Percentiles rank a stretch among this genome's conserved stretches.
Evolutionary conservation across 2,888 invertebrate genomes (phyloP).

Genomic region (Neoascia interrupta): DNA sequence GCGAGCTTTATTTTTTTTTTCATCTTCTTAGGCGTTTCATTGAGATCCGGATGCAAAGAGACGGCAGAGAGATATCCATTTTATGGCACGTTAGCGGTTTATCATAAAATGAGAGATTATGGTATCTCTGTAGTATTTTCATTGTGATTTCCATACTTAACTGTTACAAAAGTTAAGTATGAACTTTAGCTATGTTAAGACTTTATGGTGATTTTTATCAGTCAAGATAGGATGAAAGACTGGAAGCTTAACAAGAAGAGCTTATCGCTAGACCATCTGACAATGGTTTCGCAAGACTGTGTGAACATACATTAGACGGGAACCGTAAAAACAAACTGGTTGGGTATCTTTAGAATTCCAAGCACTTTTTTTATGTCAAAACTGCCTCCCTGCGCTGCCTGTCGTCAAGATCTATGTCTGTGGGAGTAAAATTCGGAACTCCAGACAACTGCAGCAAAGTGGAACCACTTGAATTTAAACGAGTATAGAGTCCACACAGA

Average conservation of each 20-base stretch:
- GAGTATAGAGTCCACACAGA: no score
- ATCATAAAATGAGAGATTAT: no score
- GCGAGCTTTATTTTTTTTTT: no score
- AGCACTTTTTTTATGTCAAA: not conserved
- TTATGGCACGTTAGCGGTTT: constrained; percentile 25
- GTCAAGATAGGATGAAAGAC: not conserved
- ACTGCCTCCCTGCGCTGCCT: no score
- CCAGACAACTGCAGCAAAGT: not conserved
- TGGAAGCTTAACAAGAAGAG: not conserved
- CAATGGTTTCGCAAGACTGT: not conserved
- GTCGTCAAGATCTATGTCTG: not conserved
- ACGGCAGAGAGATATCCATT: constrained; percentile 16
- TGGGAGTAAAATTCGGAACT: constrained; percentile 11
- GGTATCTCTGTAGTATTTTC: no score
- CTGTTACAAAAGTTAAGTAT: no score
- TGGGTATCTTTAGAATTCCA: not conserved
- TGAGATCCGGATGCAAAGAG: constrained; percentile 4
- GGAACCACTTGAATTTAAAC: constrained; percentile 10
- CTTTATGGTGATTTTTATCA: not conserved
- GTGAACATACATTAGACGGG: not conserved
- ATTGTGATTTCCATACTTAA: no score
- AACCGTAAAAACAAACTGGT: not conserved
- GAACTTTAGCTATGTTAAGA: no score
- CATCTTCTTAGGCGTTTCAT: no score
- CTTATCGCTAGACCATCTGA: not conserved